phyloP scores from a whole-genome alignment of 2,888 invertebrate genomes.

The Parthenolecanium corni region DNA sequence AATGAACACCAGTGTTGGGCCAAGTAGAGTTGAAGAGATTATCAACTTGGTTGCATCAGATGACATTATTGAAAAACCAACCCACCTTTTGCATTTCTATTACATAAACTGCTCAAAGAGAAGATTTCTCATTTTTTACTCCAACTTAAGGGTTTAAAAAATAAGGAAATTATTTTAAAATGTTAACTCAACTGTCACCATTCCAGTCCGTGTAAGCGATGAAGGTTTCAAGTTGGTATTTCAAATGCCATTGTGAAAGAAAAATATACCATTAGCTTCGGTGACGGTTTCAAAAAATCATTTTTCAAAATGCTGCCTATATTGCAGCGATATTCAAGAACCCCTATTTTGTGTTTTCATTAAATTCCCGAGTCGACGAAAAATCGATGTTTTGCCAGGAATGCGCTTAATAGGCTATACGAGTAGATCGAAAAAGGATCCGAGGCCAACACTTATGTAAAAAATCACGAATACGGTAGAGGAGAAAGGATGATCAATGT shows the following conservation, averaged over 20 bases:
- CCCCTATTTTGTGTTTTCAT: neutral
- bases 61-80: too few species aligned
- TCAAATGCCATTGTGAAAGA: too few species aligned
- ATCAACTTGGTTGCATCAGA: too few species aligned
- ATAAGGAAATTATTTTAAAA: too few species aligned
- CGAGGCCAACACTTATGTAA: slow-evolving; percentile 6
- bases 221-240: too few species aligned
- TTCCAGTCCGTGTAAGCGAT: neutral
- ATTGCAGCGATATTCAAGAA: neutral
- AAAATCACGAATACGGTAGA: too few species aligned
- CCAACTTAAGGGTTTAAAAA: too few species aligned
- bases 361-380: neutral
- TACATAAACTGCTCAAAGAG: too few species aligned
- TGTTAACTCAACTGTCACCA: neutral
- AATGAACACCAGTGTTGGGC: too few species aligned
- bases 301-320: slow-evolving; percentile 8
- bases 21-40: too few species aligned
- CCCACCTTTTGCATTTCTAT: too few species aligned
- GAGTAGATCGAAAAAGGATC: slow-evolving; percentile 6
- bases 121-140: too few species aligned
- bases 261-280: neutral
- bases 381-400: slow-evolving; percentile 19
- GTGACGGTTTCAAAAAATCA: slow-evolving; percentile 18
- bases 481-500: slow-evolving; percentile 10
- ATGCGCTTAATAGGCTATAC: slow-evolving; percentile 16